phyloP scores from a whole-genome alignment of 2,113 vertebrate species.

The Spea multiplicata region DNA sequence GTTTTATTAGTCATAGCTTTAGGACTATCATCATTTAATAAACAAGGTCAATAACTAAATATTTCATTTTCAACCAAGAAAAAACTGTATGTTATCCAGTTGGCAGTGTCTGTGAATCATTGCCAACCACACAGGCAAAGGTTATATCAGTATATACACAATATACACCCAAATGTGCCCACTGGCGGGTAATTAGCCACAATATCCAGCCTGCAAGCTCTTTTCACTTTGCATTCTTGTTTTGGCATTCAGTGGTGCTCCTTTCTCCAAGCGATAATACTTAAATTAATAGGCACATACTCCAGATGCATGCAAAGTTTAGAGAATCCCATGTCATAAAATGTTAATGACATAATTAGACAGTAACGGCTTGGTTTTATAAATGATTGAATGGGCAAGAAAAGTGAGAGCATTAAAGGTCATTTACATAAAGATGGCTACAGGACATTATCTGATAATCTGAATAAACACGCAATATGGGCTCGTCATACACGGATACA shows the following conservation, averaged over 20 bases:
- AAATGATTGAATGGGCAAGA: constrained; percentile 48
- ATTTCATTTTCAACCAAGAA: no score
- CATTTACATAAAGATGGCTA: constrained; percentile 45
- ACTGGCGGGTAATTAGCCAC: neutral
- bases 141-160: no score
- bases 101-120: no score
- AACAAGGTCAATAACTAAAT: no score
- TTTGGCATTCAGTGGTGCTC: constrained; percentile 28
- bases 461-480: constrained; percentile 7
- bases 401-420: constrained; percentile 40
- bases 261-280: constrained; percentile 27
- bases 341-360: constrained; percentile 50
- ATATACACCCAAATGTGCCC: neutral
- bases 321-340: constrained; percentile 44
- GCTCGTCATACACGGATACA: constrained; percentile 15
- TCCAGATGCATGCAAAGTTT: constrained; percentile 46
- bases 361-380: constrained; percentile 46
- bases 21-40: no score
- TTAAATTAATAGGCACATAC: constrained; percentile 35
- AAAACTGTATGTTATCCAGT: no score
- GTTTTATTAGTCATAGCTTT: no score
- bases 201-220: constrained; percentile 18
- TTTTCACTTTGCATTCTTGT: constrained; percentile 13
- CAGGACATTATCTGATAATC: constrained; percentile 36
- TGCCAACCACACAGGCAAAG: no score